A percentile compares a stretch with the other conserved stretches of the same genome.
Conservation (phyloP, 2,113 vertebrate species). For the Urocynchramus pylzowi region DNA sequence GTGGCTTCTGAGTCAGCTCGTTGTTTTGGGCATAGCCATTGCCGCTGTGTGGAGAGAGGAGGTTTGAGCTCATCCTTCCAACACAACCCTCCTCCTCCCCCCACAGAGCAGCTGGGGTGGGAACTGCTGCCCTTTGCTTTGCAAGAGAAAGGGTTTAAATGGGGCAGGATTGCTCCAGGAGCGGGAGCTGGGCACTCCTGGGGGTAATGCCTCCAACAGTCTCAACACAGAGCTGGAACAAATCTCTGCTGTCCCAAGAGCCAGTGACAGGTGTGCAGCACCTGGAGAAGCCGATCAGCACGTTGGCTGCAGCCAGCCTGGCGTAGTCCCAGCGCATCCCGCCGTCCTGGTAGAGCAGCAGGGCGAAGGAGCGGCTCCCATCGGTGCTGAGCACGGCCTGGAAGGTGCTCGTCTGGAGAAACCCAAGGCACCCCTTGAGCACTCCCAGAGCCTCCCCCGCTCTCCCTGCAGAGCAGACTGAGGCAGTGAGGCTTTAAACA, state of each 20-base stretch:
- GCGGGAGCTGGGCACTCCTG: background rate
- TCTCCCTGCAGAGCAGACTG: fast-evolving
- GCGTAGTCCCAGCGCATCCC: conserved; percentile 28
- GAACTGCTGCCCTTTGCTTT: background rate
- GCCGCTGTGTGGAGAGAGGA: conserved; percentile 45
- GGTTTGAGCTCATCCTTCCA: background rate
- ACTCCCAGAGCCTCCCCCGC: background rate
- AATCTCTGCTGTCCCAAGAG: background rate
- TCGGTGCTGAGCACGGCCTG: conserved; percentile 15
- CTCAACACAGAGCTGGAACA: background rate
- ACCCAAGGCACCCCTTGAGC: background rate
- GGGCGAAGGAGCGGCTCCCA: background rate
- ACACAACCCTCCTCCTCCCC: background rate
- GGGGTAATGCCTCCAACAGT: fast-evolving
- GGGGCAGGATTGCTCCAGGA: background rate
- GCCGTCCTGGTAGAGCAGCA: conserved; percentile 12
- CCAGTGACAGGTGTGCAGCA: background rate
- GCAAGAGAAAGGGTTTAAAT: background rate
- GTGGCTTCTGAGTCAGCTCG: conserved; percentile 12
- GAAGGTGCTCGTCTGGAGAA: conserved; percentile 31
- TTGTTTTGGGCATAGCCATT: conserved; percentile 65
- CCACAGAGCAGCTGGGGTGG: background rate
- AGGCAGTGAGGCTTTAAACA: fast-evolving
- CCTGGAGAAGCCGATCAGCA: conserved; percentile 54
- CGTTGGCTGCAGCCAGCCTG: background rate